These are phyloP conservation scores for Arremon brunneinucha DNA, from an alignment of 2,797 vertebrate genomes.

Conservation along the genomic window DNA sequence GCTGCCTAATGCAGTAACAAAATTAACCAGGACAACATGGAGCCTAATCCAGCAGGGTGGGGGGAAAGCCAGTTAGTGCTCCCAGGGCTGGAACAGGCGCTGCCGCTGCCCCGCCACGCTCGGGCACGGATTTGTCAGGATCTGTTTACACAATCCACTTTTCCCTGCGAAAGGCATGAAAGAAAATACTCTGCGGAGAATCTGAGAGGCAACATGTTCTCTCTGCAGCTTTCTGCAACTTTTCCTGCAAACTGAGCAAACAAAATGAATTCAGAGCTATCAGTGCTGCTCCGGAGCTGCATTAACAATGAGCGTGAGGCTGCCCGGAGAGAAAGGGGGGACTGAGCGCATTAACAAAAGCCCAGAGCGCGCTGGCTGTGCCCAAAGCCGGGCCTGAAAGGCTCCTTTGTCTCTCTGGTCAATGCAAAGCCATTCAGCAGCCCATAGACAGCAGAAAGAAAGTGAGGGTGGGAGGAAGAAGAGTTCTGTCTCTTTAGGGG, in stretches of 20 bases:
- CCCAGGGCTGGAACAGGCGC: not conserved
- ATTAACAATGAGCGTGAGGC: constrained; percentile 52
- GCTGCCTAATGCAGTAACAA: not conserved
- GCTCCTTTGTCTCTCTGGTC: constrained; percentile 71
- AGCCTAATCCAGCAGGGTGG: not conserved
- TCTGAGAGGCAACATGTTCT: not conserved
- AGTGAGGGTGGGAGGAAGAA: constrained; percentile 55
- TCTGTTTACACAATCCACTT: not conserved
- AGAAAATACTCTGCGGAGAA: not conserved
- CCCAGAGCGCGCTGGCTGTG: constrained; percentile 28
- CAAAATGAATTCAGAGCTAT: constrained; percentile 23
- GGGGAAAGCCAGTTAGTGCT: not conserved
- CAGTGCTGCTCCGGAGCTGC: constrained; percentile 4
- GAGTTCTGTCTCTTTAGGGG: constrained; percentile 61
- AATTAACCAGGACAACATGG: constrained; percentile 17
- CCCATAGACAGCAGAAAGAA: constrained; percentile 46
- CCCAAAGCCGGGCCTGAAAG: constrained; percentile 63
- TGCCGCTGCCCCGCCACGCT: not conserved
- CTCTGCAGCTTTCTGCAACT: not conserved
- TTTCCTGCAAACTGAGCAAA: constrained; percentile 35
- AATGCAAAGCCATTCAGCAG: constrained; percentile 71
- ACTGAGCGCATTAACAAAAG: constrained; percentile 65
- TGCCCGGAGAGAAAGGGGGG: constrained; percentile 34
- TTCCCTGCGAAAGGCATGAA: not conserved
- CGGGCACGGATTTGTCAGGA: not conserved